A percentile compares a stretch with the other conserved stretches of the same genome.
Conservation (phyloP, 1,140 invertebrate genomes). For the Lycorma delicatula region DNA sequence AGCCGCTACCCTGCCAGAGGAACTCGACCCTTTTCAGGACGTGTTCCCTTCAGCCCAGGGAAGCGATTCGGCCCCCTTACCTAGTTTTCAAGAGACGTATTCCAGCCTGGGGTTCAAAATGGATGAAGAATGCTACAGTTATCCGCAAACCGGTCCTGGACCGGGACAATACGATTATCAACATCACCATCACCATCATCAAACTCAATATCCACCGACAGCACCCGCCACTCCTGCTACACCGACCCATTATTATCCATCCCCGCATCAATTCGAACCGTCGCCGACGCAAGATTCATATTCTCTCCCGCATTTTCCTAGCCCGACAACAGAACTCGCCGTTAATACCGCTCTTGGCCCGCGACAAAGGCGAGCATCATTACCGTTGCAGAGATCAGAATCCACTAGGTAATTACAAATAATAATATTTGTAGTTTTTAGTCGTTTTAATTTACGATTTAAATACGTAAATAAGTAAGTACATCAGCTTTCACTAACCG, state of each 20-base stretch:
- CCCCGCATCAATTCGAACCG: conserved; percentile 44
- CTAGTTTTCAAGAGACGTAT: conserved; percentile 36
- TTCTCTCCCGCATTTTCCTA: conserved; percentile 32
- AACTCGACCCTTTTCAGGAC: conserved; percentile 43
- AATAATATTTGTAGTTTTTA: too few species aligned
- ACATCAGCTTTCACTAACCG: too few species aligned
- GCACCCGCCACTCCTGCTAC: conserved; percentile 26
- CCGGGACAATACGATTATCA: conserved; percentile 25
- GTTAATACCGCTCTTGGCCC: conserved; percentile 30
- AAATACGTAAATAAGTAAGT: too few species aligned
- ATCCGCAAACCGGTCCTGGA: conserved; percentile 27
- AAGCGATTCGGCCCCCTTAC: conserved; percentile 25
- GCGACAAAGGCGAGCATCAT: conserved; percentile 57
- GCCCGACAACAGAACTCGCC: conserved; percentile 27
- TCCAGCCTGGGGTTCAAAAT: conserved; percentile 33
- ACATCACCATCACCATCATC: conserved; percentile 22
- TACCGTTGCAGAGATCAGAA: conserved; percentile 65
- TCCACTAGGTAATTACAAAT: conserved; percentile 48
- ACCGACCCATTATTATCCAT: conserved; percentile 22
- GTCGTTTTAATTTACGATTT: too few species aligned
- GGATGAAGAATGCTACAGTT: conserved; percentile 54
- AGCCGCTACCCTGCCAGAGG: conserved; percentile 40
- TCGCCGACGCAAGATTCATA: conserved; percentile 42
- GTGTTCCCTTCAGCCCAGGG: conserved; percentile 44
- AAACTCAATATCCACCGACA: conserved; percentile 34